These are phyloP conservation scores for Echinops telfairi DNA, from an alignment of 2,113 vertebrate species.

Conservation along the genomic window DNA sequence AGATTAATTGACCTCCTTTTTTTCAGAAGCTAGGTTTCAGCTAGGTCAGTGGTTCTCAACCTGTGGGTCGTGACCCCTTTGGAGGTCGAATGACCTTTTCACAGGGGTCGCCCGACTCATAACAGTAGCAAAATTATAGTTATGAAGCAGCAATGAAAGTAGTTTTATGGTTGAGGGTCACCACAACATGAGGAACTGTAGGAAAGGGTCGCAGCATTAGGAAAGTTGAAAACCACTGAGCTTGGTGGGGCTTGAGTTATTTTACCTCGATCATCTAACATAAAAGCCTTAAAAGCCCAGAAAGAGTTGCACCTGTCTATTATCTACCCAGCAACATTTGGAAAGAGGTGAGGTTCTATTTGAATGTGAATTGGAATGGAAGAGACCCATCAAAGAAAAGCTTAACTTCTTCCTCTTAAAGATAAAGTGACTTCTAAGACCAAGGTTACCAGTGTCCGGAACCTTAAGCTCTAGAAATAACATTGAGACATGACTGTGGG, in stretches of 20 bases:
- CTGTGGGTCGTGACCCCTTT: too few relatives aligned
- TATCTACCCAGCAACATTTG: neutral
- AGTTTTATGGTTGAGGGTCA: too few relatives aligned
- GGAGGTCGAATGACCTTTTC: too few relatives aligned
- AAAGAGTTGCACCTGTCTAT: neutral
- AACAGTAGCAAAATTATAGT: too few relatives aligned
- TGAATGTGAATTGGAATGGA: neutral
- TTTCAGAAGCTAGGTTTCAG: neutral
- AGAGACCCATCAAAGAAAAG: neutral
- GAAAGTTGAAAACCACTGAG: too few relatives aligned
- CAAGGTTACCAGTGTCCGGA: neutral
- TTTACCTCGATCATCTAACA: neutral
- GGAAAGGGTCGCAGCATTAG: too few relatives aligned
- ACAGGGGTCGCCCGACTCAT: too few relatives aligned
- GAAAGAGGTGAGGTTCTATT: neutral
- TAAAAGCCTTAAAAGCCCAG: neutral
- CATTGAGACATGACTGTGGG: neutral
- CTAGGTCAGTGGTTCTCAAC: neutral
- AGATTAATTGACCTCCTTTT: neutral
- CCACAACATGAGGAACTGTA: too few relatives aligned
- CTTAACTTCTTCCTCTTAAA: neutral
- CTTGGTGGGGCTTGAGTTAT: neutral
- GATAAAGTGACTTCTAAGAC: neutral
- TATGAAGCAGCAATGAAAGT: too few relatives aligned
- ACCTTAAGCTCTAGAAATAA: neutral